These are phyloP conservation scores for Megaceryle maxima DNA, from an alignment of 2,113 vertebrate species.

Conservation along the genomic window DNA sequence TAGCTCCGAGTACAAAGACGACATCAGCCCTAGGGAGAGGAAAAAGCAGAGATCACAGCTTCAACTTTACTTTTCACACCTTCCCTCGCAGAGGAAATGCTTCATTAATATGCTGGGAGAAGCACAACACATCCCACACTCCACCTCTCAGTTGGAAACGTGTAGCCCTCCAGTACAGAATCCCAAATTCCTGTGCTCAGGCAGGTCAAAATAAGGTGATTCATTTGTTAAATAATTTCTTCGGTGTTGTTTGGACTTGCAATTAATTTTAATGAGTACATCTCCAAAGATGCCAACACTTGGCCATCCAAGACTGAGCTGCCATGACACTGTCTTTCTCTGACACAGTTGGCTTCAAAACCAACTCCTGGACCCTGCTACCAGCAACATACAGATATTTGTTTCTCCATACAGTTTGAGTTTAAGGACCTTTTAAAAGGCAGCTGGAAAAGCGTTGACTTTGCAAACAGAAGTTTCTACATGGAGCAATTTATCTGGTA, in stretches of 20 bases:
- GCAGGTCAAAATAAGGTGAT: not conserved
- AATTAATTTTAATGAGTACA: not conserved
- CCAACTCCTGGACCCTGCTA: not conserved
- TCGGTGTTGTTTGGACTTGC: not conserved
- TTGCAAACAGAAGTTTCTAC: not conserved
- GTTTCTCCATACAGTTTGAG: not conserved
- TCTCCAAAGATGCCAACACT: not conserved
- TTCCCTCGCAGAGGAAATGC: not conserved
- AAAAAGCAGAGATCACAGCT: not conserved
- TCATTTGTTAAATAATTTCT: not conserved
- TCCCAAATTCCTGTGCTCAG: not conserved
- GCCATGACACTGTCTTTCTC: not conserved
- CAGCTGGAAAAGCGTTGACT: not conserved
- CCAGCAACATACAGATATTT: not conserved
- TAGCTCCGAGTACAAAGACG: not conserved
- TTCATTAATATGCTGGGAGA: not conserved
- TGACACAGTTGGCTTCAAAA: not conserved
- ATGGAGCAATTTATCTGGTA: not conserved
- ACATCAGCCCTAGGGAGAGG: not conserved
- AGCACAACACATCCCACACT: constrained; percentile 28
- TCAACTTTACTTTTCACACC: constrained; percentile 6
- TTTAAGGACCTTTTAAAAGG: not conserved
- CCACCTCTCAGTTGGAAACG: not conserved
- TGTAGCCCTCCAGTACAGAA: not conserved
- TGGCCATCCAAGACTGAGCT: not conserved